phyloP scores from a whole-genome alignment of 2,113 vertebrate species.

The Lophura nycthemera region DNA sequence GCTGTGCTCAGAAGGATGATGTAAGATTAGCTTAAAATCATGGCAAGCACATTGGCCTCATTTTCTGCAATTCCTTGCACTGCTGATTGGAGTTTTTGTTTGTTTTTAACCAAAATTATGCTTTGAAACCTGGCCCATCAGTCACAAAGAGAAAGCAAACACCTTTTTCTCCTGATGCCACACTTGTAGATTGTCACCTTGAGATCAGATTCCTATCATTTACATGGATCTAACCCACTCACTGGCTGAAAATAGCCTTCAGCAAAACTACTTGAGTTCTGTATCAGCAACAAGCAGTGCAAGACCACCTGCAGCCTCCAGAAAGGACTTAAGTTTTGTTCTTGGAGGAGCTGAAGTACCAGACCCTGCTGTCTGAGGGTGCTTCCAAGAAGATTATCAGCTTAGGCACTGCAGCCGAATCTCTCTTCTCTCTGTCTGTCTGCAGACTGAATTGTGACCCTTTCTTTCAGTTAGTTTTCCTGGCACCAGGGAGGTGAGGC shows the following conservation, averaged over 20 bases:
- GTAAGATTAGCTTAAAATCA: background rate
- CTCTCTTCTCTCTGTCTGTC: background rate
- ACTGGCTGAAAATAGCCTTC: background rate
- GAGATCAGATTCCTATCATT: rapidly evolving
- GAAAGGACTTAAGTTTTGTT: background rate
- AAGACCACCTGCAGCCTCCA: background rate
- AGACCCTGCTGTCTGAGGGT: background rate
- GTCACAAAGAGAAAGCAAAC: background rate
- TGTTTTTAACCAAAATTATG: background rate
- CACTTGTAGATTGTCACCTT: background rate
- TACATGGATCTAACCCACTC: background rate
- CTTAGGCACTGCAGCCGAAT: background rate
- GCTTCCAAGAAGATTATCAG: background rate
- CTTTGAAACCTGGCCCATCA: background rate
- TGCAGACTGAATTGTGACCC: background rate
- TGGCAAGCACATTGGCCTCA: rapidly evolving
- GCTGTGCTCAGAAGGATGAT: background rate
- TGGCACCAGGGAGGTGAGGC: rapidly evolving
- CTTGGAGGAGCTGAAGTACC: background rate
- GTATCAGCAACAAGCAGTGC: background rate
- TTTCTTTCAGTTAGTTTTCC: background rate
- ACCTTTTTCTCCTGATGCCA: background rate
- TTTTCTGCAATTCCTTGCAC: background rate
- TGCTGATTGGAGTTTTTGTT: rapidly evolving
- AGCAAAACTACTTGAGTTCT: background rate